phyloP scores from a whole-genome alignment of 2,113 vertebrate genomes.

The Girardinichthys multiradiatus region DNA sequence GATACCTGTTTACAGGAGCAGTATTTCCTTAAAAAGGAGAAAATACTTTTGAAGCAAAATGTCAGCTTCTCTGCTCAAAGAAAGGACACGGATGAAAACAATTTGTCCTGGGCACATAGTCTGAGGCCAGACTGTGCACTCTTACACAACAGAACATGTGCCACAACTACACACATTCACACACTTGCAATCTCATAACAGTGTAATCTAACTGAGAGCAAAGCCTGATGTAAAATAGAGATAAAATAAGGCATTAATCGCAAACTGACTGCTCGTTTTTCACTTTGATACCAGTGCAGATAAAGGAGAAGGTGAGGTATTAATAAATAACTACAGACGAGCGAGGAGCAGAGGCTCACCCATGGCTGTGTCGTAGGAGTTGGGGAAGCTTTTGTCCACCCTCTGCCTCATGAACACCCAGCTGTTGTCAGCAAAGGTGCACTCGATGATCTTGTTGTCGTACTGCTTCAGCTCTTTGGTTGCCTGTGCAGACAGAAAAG shows the following conservation, averaged over 20 bases:
- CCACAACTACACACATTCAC: neutral
- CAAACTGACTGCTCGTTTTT: slow-evolving; percentile 7
- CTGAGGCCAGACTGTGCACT: slow-evolving; percentile 10
- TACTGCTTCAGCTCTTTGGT: slow-evolving; percentile 96
- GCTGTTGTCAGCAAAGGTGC: slow-evolving; percentile 93
- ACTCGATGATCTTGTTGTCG: slow-evolving; percentile 99
- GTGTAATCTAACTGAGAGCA: slow-evolving; percentile 11
- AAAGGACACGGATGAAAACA: slow-evolving; percentile 18
- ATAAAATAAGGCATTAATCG: slow-evolving; percentile 41
- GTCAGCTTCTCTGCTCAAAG: slow-evolving; percentile 13
- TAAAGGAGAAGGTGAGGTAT: slow-evolving; percentile 8
- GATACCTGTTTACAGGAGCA: neutral
- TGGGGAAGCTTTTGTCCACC: slow-evolving; percentile 98
- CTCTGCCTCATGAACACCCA: slow-evolving; percentile 99
- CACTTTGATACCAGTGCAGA: slow-evolving; percentile 5
- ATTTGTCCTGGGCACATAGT: slow-evolving; percentile 13
- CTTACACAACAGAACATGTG: slow-evolving; percentile 17
- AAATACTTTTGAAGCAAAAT: slow-evolving; percentile 5
- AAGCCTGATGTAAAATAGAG: slow-evolving; percentile 24
- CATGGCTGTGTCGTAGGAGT: slow-evolving; percentile 96
- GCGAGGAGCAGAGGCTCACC: slow-evolving; percentile 82
- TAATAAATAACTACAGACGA: slow-evolving; percentile 5
- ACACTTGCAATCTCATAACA: slow-evolving; percentile 1
- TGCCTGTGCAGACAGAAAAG: slow-evolving; percentile 79
- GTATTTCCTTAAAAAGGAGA: neutral